Conservation (phyloP, 1,140 invertebrate species). For the Scaptodrosophila lebanonensis region DNA sequence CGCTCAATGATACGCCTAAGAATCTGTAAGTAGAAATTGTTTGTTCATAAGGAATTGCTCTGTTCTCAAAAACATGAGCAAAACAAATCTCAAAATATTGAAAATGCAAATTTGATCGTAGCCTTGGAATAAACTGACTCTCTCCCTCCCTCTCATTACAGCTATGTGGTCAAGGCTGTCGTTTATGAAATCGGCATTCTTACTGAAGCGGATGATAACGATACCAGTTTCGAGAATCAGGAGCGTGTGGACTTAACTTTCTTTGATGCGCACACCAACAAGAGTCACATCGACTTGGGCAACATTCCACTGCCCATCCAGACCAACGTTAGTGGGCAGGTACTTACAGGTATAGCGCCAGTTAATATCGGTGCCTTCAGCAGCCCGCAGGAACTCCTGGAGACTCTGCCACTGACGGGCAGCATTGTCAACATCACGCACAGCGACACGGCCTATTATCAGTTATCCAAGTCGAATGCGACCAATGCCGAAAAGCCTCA, state of each 20-base stretch:
- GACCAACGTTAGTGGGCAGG: constrained; percentile 78
- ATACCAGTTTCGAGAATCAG: constrained; percentile 77
- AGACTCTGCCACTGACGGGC: constrained; percentile 68
- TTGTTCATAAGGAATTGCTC: too few species aligned
- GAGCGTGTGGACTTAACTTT: constrained; percentile 80
- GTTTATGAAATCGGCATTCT: constrained; percentile 81
- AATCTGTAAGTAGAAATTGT: constrained; percentile 61
- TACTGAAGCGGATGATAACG: constrained; percentile 78
- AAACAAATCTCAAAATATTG: not conserved
- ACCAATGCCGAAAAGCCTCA: constrained; percentile 58
- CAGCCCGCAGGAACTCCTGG: constrained; percentile 65
- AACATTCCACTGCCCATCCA: constrained; percentile 79
- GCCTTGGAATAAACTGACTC: too few species aligned
- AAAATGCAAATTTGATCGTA: not conserved
- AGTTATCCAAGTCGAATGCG: constrained; percentile 61
- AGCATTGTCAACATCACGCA: constrained; percentile 77
- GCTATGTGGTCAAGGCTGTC: constrained; percentile 80
- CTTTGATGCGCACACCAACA: constrained; percentile 78
- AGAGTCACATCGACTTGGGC: constrained; percentile 77
- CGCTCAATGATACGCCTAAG: constrained; percentile 65
- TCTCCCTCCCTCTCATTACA: constrained; percentile 27
- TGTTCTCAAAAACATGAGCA: too few species aligned
- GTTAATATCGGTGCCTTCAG: constrained; percentile 77
- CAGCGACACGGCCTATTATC: constrained; percentile 73
- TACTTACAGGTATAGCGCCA: constrained; percentile 78